Conservation (phyloP, 2,888 invertebrate genomes). For the Margaritifera margaritifera region DNA sequence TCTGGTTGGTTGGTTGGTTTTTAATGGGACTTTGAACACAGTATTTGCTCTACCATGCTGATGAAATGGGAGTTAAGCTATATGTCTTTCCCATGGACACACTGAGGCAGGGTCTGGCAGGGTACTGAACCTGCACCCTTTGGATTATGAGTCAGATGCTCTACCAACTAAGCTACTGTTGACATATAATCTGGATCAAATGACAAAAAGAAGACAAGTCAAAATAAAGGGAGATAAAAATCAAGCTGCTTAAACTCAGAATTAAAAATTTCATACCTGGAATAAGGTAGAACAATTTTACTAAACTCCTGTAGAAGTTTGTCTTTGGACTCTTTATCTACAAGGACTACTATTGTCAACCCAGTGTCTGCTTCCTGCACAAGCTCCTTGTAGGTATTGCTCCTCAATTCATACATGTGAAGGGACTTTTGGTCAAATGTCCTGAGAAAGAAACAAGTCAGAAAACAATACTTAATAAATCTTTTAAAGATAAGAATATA, state of each 20-base stretch:
- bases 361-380: slow-evolving; percentile 94
- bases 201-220: not conserved
- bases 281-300: slow-evolving; percentile 94
- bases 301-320: slow-evolving; percentile 93
- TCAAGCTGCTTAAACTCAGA: not conserved
- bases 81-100: too few species aligned
- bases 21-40: too few species aligned
- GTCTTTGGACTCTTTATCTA: slow-evolving; percentile 90
- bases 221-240: not conserved
- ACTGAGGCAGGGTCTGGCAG: too few species aligned
- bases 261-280: slow-evolving; percentile 81
- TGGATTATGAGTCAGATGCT: too few species aligned
- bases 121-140: too few species aligned
- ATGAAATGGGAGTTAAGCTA: too few species aligned
- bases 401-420: slow-evolving; percentile 88
- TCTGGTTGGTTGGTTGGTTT: too few species aligned
- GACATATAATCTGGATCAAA: too few species aligned
- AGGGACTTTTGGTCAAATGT: slow-evolving; percentile 58
- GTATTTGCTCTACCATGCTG: too few species aligned
- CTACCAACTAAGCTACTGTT: too few species aligned
- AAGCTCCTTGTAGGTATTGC: slow-evolving; percentile 95
- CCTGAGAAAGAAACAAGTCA: slow-evolving; percentile 31
- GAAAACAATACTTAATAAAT: too few species aligned
- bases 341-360: slow-evolving; percentile 91
- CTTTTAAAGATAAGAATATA: too few species aligned